These are phyloP conservation scores for Cantharis lateralis DNA, from an alignment of 2,888 invertebrate species.

Conservation along the genomic window DNA sequence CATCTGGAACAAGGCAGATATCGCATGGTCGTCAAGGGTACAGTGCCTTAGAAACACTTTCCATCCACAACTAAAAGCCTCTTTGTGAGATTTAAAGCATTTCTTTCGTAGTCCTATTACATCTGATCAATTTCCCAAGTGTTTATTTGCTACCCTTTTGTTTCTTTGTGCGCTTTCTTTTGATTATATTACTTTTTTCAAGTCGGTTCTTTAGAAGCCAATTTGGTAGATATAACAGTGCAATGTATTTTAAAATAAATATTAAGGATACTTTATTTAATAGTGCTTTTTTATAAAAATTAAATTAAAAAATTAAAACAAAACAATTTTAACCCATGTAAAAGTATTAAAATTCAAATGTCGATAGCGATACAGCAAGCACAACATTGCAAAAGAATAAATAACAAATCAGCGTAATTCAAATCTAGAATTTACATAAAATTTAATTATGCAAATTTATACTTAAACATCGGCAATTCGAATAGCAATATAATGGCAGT, in stretches of 20 bases:
- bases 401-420: background rate
- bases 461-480: background rate
- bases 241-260: conserved; percentile 3
- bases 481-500: background rate
- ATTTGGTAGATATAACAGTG: conserved; percentile 14
- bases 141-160: conserved; percentile 33
- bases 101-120: conserved; percentile 32
- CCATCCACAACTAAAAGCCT: conserved; percentile 34
- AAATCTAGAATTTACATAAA: background rate
- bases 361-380: background rate
- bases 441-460: background rate
- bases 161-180: conserved; percentile 22
- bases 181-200: conserved; percentile 24
- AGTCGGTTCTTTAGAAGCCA: conserved; percentile 15
- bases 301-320: background rate
- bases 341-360: background rate
- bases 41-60: conserved; percentile 28
- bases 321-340: background rate
- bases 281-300: background rate
- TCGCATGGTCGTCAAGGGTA: conserved; percentile 28
- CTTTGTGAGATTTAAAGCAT: conserved; percentile 31
- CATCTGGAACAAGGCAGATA: conserved; percentile 25
- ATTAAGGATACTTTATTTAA: background rate
- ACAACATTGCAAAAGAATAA: background rate
- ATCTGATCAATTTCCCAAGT: conserved; percentile 33